Conservation (phyloP, 2,888 invertebrate species). For the Panorpa germanica region DNA sequence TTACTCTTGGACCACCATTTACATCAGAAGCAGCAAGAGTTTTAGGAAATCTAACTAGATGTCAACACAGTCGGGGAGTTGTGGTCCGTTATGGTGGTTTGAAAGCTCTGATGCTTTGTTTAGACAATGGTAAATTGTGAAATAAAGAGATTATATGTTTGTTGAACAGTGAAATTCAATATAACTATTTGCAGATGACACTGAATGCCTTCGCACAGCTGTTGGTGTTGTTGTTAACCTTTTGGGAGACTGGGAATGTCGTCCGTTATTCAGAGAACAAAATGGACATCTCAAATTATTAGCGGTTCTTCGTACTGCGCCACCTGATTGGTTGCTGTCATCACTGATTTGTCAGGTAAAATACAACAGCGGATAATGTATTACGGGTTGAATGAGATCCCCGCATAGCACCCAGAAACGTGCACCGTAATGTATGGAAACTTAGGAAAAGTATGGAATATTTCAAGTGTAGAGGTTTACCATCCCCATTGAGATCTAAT, state of each 20-base stretch:
- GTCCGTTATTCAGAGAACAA: conserved; percentile 29
- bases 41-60: conserved; percentile 64
- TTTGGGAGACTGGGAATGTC: conserved; percentile 35
- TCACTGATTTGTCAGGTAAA: conserved; percentile 57
- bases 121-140: conserved; percentile 29
- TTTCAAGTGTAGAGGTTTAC: too few species aligned
- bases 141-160: conserved; percentile 6
- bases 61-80: conserved; percentile 38
- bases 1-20: conserved; percentile 18
- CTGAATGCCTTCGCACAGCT: conserved; percentile 52
- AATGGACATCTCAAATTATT: conserved; percentile 31
- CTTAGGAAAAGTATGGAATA: too few species aligned
- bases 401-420: too few species aligned
- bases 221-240: conserved; percentile 73
- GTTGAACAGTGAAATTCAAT: neutral
- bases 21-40: conserved; percentile 57
- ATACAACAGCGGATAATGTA: too few species aligned
- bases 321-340: conserved; percentile 48
- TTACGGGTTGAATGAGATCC: too few species aligned
- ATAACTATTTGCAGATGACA: conserved; percentile 27
- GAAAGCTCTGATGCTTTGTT: conserved; percentile 32
- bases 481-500: too few species aligned
- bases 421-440: too few species aligned
- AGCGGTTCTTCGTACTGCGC: conserved; percentile 32
- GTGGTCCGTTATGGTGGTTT: conserved; percentile 48